phyloP scores from a whole-genome alignment of 2,888 invertebrate species.

The Tenodera sinensis region DNA sequence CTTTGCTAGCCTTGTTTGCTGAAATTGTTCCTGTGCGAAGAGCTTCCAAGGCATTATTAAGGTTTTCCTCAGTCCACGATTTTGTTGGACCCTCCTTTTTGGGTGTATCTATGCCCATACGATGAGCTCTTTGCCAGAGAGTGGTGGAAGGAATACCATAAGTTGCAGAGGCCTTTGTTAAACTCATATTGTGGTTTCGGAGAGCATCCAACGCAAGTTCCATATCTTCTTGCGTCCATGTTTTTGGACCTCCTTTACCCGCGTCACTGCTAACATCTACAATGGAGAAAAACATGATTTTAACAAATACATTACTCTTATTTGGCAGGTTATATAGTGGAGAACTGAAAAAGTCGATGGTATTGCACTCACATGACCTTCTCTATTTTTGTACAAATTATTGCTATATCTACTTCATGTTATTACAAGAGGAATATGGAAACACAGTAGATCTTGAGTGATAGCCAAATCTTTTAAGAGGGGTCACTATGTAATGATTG shows the following conservation, averaged over 20 bases:
- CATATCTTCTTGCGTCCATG: conserved; percentile 88
- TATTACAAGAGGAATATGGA: too few species aligned
- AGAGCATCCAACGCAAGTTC: conserved; percentile 82
- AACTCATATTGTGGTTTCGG: conserved; percentile 81
- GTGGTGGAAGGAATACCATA: conserved; percentile 90
- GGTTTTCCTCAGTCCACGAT: conserved; percentile 82
- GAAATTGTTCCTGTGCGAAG: conserved; percentile 80
- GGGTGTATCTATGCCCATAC: conserved; percentile 85
- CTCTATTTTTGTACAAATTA: too few species aligned
- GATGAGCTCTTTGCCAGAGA: conserved; percentile 85
- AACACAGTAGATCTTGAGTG: too few species aligned
- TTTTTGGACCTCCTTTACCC: conserved; percentile 60
- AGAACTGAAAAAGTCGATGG: too few species aligned
- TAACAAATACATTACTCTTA: background rate
- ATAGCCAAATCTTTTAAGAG: too few species aligned
- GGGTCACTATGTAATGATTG: too few species aligned
- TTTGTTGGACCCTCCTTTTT: conserved; percentile 85
- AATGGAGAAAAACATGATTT: background rate
- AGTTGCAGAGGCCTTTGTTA: conserved; percentile 80
- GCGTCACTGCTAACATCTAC: conserved; percentile 27
- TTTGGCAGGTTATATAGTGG: too few species aligned
- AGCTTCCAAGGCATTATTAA: conserved; percentile 78
- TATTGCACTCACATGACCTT: too few species aligned
- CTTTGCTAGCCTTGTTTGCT: conserved; percentile 88
- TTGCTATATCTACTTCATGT: too few species aligned